phyloP scores from a whole-genome alignment of 2,888 invertebrate genomes.

The Allolobophora icterica region DNA sequence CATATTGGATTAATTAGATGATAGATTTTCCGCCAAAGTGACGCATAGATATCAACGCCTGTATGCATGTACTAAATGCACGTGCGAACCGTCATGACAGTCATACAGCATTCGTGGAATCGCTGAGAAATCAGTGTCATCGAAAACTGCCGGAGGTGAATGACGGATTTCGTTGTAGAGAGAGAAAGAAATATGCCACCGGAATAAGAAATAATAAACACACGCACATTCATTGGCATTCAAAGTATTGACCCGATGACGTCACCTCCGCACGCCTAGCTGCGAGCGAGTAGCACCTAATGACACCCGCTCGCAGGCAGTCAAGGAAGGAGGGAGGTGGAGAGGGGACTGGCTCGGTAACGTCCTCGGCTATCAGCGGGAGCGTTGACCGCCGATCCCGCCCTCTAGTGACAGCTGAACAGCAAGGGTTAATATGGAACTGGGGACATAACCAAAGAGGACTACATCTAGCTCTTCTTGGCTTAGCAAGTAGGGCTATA shows the following conservation, averaged over 20 bases:
- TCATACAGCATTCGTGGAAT: background rate
- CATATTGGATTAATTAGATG: background rate
- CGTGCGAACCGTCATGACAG: background rate
- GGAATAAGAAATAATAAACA: background rate
- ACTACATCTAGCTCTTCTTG: no score
- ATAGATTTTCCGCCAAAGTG: background rate
- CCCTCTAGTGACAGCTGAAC: background rate
- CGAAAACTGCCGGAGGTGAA: background rate
- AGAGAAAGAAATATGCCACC: no score
- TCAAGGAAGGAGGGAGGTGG: background rate
- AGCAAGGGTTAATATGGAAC: background rate
- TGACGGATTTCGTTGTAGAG: background rate
- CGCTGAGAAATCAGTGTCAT: background rate
- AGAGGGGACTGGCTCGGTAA: background rate
- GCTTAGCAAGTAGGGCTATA: background rate
- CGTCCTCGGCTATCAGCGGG: background rate
- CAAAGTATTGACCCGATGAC: slow-evolving; percentile 17
- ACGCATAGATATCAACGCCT: background rate
- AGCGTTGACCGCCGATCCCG: background rate
- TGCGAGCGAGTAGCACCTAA: background rate
- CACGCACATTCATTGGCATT: slow-evolving; percentile 3
- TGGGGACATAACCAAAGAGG: no score
- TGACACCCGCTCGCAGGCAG: background rate
- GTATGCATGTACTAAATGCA: background rate
- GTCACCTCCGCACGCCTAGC: background rate